Evolutionary conservation across 2,113 vertebrate genomes (phyloP), one percentile per base, ranked within the genome.

Genomic region (Malurus melanocephalus): DNA sequence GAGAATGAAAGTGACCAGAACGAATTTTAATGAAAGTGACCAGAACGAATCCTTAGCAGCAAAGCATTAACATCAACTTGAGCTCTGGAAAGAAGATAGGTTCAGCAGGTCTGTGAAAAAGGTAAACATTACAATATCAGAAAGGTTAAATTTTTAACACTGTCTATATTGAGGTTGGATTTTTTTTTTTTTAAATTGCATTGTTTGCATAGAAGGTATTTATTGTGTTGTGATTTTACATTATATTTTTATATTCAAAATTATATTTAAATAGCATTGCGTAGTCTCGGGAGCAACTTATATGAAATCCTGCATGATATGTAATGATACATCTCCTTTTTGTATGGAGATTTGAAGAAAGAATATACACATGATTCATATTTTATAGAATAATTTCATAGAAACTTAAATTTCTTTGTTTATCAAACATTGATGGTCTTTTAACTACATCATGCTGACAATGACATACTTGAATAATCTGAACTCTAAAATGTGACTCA

Each of bases 1-100:
- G 80, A 94, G 85, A 24, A 35, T 35, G 35, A 35, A 35, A 35
- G 87, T 95, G 96, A 98, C 98, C 97, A 98, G 96, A 93, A 96
- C 97, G 61, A 98, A 97, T 35, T 35, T 35, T 35, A 35, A 35
- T 35, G 35, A 35, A 35, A 35, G 87, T 95, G 96, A 98, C 98
- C 97, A 98, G 96, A 93, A 96, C 97, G 61, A 98, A 97, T 97
- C 95, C 93, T 97, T 94, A 96, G 94, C 93, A 96, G 97, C 86
- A 96, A 97, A 96, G 94, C 92, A 4, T 96, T 97, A 95, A 95
- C 48, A 95, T 94, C 83, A 94, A 78, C 94, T 97, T 96, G 87
- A 97, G 66, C 67, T 87, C 77, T 94, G 71, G 79, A 83, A 96
- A 96, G 87, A 89, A 94, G 80, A 42, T 93, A 82, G 38, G 42